Base-by-base conservation (phyloP, 2,113 vertebrate genomes). In the Xiphias gladius region DNA sequence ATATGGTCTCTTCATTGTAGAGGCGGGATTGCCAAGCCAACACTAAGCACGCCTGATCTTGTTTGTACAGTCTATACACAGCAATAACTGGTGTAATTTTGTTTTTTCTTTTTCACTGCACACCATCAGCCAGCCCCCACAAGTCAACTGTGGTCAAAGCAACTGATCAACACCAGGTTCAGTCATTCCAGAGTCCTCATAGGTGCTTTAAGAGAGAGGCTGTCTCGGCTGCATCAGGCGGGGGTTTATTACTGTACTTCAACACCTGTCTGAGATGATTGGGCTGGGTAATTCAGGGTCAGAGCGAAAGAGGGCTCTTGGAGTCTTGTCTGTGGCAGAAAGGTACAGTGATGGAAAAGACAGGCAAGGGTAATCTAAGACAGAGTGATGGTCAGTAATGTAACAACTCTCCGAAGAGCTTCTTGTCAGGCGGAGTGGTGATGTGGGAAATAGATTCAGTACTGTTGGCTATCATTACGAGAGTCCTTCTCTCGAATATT, bases 251-350 rank as follows among this genome's bases (percentile, higher is more conserved):
- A 91, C 90, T 91, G 91, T 88, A 90, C 85, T 86, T 87, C 83
- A 86, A 90, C 90, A 93, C 86, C 90, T 93, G 90, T 93, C 89
- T 88, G 79, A 91, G 71, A 93, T 86, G 92, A 94, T 92, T 91
- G 89, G 87, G 70, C 83, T 30, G 76, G 81, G 90, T 94, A 92
- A 94, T 93, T 94, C 91, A 86, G 86, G 94, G 90, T 92, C 93
- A 93, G 84, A 87, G 74, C 85, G 84, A 85, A 88, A 88, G 87
- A 89, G 84, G 71, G 50, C 85, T 86, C 91, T 89, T 72, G 83
- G 64, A 88, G 69, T 76, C 83, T 86, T 59, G 73, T 86, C 83
- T 87, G 84, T 90, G 85, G 88, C 80, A 81, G 81, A 84, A 86
- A 68, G 72, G 70, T 79, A 82, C 88, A 87, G 86, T 88, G 89